Percentiles rank a stretch among this genome's conserved stretches.
Conservation (phyloP, 2,888 invertebrate species). For the Shargacucullia verbasci region DNA sequence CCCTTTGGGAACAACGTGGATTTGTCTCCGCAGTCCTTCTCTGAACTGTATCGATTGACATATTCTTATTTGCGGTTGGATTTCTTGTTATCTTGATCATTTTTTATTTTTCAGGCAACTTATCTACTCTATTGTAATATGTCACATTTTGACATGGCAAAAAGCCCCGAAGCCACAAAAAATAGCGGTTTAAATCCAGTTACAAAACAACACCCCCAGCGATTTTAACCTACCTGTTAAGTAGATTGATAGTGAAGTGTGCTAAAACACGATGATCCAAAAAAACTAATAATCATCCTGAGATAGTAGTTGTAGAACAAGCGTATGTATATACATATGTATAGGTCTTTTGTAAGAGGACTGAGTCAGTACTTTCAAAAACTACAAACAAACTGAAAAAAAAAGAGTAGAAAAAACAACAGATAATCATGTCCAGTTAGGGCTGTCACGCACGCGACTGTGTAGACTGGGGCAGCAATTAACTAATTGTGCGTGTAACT, state of each 20-base stretch:
- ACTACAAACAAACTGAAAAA: slow-evolving; percentile 16
- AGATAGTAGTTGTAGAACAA: too few relatives aligned
- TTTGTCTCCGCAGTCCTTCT: slow-evolving; percentile 7
- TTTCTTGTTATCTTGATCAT: slow-evolving; percentile 4
- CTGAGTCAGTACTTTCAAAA: slow-evolving; percentile 22
- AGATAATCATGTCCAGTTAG: slow-evolving; percentile 39
- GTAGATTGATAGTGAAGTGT: too few relatives aligned
- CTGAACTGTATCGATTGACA: slow-evolving; percentile 4
- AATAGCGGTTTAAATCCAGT: slow-evolving; percentile 3
- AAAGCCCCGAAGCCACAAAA: background rate
- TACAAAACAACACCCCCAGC: slow-evolving; percentile 2
- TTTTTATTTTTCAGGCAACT: background rate
- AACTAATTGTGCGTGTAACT: slow-evolving; percentile 68
- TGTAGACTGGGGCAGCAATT: slow-evolving; percentile 52
- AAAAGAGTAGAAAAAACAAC: slow-evolving; percentile 26
- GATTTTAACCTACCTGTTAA: background rate
- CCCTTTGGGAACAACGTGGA: slow-evolving; percentile 30
- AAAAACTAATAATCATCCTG: too few relatives aligned
- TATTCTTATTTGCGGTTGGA: slow-evolving; percentile 9
- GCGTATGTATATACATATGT: too few relatives aligned
- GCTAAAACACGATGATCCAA: too few relatives aligned
- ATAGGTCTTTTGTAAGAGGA: too few relatives aligned
- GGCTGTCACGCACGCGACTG: slow-evolving; percentile 40
- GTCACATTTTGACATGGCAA: slow-evolving; percentile 3
- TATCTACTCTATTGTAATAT: slow-evolving; percentile 3